Conservation (phyloP, 1,140 invertebrate species). For the Charaxes varanes region DNA sequence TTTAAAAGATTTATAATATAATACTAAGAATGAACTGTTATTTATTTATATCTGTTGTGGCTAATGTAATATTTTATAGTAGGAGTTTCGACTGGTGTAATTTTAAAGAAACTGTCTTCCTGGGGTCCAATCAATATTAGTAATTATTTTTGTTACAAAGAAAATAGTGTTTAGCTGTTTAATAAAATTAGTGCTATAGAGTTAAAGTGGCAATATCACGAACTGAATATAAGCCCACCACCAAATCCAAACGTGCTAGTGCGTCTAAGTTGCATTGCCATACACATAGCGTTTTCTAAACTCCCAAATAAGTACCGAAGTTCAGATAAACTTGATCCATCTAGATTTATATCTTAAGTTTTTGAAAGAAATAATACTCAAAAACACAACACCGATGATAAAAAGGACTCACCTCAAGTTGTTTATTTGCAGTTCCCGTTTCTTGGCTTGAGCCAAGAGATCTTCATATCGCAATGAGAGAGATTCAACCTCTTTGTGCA, state of each 20-base stretch:
- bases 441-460: slow-evolving; percentile 81
- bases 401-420: slow-evolving; percentile 78
- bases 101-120: too few relatives aligned
- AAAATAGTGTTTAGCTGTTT: slow-evolving; percentile 10
- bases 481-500: slow-evolving; percentile 78
- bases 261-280: slow-evolving; percentile 31
- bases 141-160: slow-evolving; percentile 7
- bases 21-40: background rate
- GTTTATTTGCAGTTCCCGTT: slow-evolving; percentile 82
- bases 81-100: too few relatives aligned
- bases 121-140: slow-evolving; percentile 1
- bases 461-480: slow-evolving; percentile 81
- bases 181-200: slow-evolving; percentile 14
- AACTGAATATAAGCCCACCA: slow-evolving; percentile 45
- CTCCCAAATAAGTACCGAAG: too few relatives aligned
- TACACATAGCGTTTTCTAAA: slow-evolving; percentile 8
- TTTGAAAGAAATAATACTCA: background rate
- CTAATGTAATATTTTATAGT: too few relatives aligned
- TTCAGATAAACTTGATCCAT: too few relatives aligned
- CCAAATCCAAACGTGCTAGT: slow-evolving; percentile 56
- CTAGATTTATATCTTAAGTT: too few relatives aligned
- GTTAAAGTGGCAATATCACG: slow-evolving; percentile 17
- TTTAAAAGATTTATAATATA: background rate
- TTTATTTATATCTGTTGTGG: too few relatives aligned
- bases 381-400: slow-evolving; percentile 2